Conservation (phyloP, 2,888 invertebrate species). For the Pycnomerus fuliginosus region DNA sequence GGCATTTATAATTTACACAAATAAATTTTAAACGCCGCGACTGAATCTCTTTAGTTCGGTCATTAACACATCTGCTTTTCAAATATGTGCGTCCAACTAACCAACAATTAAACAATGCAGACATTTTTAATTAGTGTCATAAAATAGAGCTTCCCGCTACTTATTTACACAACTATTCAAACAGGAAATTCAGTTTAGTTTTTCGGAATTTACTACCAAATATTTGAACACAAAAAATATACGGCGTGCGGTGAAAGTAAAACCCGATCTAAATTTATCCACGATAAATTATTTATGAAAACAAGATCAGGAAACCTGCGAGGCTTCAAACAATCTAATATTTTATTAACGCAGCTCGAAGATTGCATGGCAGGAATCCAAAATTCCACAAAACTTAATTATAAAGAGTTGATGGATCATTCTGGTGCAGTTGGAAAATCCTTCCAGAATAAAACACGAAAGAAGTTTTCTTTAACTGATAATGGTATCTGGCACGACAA, state of each 20-base stretch:
- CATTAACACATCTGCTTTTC: no score
- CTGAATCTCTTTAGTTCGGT: no score
- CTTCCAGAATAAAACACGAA: no score
- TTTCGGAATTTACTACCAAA: constrained; percentile 10
- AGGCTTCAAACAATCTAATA: no score
- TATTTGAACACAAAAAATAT: not conserved
- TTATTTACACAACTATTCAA: constrained; percentile 17
- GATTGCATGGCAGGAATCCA: not conserved
- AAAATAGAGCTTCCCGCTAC: constrained; percentile 9
- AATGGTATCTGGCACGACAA: constrained; percentile 22
- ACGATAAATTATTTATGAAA: no score
- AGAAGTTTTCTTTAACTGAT: no score
- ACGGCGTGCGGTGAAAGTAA: not conserved
- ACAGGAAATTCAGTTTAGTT: constrained; percentile 18
- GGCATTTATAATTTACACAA: not conserved
- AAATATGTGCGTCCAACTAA: constrained; percentile 4
- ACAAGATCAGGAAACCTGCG: no score
- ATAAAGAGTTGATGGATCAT: no score
- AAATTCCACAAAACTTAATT: no score
- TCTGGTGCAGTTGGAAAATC: no score
- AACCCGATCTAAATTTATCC: no score
- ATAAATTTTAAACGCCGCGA: not conserved
- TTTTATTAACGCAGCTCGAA: not conserved
- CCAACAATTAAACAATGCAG: constrained; percentile 15
- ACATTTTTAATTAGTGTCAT: constrained; percentile 15